Percentiles rank a stretch among this genome's conserved stretches.
These are phyloP conservation scores for Myotis myotis DNA, from an alignment of 2,797 vertebrate genomes.

Conservation along the genomic window DNA sequence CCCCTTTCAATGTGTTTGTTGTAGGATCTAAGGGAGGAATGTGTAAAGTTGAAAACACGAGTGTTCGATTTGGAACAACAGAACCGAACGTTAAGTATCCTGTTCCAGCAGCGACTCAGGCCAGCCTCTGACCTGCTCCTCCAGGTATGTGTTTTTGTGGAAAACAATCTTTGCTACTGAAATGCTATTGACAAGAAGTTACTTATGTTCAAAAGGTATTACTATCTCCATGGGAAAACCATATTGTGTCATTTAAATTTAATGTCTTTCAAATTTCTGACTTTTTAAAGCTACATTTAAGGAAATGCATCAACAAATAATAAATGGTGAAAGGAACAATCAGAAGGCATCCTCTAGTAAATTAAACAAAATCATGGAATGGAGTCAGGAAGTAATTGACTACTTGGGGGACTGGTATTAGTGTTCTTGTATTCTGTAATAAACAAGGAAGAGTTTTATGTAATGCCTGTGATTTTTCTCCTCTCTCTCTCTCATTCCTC, in stretches of 20 bases:
- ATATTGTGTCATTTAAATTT: conserved; percentile 63
- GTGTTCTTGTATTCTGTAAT: conserved; percentile 65
- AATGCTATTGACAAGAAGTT: conserved; percentile 39
- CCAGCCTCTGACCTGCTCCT: conserved; percentile 92
- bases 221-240: background rate
- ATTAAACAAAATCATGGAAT: conserved; percentile 57
- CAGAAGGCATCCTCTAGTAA: conserved; percentile 36
- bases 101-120: conserved; percentile 93
- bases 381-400: background rate
- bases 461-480: background rate
- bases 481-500: background rate
- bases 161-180: conserved; percentile 58
- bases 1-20: conserved; percentile 29
- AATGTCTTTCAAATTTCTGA: conserved; percentile 54
- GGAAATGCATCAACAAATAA: conserved; percentile 48
- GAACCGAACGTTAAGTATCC: conserved; percentile 89
- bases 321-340: background rate
- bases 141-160: conserved; percentile 86
- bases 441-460: conserved; percentile 73
- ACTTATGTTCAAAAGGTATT: background rate
- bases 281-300: conserved; percentile 38
- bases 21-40: conserved; percentile 94
- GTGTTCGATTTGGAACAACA: conserved; percentile 96
- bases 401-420: background rate
- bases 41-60: conserved; percentile 92